phyloP scores from a whole-genome alignment of 2,113 vertebrate genomes.

The Phylloscopus trochilus region DNA sequence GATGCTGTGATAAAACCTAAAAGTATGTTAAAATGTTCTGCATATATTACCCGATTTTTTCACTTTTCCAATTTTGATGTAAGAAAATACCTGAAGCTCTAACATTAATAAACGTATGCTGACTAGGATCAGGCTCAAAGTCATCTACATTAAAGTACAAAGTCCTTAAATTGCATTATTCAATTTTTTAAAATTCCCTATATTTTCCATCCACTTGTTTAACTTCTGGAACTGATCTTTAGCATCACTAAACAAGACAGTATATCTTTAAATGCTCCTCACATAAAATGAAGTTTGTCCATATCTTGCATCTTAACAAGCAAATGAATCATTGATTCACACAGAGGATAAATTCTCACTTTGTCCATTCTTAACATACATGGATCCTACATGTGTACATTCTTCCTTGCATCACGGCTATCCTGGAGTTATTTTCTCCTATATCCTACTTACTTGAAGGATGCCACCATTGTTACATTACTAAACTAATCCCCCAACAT shows the following conservation, averaged over 20 bases:
- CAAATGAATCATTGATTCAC: not conserved
- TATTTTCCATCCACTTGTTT: not conserved
- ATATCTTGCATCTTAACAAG: not conserved
- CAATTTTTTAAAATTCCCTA: not conserved
- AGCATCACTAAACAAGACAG: not conserved
- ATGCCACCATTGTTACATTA: not conserved
- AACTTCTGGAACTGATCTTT: not conserved
- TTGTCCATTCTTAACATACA: not conserved
- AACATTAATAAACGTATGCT: not conserved
- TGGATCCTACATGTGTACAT: accelerated
- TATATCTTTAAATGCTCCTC: not conserved
- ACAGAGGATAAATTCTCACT: not conserved
- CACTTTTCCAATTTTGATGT: not conserved
- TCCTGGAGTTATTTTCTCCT: not conserved
- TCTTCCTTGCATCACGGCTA: accelerated
- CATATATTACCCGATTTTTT: not conserved
- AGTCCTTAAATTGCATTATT: not conserved
- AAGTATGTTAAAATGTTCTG: not conserved
- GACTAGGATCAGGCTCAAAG: not conserved
- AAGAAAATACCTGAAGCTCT: not conserved
- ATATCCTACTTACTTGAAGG: not conserved
- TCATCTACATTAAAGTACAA: not conserved
- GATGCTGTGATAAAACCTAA: not conserved
- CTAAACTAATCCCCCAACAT: not conserved
- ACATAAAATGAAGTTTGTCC: not conserved